Conservation (phyloP, 37 sponge, comb jelly and placozoan genomes). For the Mnemiopsis leidyi region DNA sequence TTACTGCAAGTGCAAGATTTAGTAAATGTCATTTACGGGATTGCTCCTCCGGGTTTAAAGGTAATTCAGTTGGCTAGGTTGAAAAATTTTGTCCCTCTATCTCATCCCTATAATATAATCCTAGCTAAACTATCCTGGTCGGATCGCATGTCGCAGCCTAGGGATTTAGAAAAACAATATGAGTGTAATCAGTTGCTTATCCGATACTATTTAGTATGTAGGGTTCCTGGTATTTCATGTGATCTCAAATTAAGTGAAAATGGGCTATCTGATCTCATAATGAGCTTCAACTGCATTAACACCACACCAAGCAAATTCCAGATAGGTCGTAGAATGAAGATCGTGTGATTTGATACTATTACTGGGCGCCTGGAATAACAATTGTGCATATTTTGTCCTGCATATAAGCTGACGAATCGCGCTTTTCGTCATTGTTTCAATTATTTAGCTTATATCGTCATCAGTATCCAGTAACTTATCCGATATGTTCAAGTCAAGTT, state of each 20-base stretch:
- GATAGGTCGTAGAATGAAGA: neutral
- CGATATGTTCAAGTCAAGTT: neutral
- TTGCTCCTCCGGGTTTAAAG: too few species aligned
- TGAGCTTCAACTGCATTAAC: too few species aligned
- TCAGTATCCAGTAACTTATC: neutral
- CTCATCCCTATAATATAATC: too few species aligned
- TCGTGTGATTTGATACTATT: neutral
- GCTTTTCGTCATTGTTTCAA: neutral
- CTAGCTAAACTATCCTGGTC: too few species aligned
- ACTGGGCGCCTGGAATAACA: neutral
- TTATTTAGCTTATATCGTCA: neutral
- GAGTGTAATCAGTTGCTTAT: too few species aligned
- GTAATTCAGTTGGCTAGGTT: too few species aligned
- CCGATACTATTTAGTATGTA: too few species aligned
- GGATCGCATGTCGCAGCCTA: too few species aligned
- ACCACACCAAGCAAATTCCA: neutral
- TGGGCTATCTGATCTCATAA: neutral
- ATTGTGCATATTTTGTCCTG: neutral
- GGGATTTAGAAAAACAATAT: too few species aligned
- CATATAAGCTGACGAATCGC: neutral
- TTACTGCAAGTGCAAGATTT: too few species aligned
- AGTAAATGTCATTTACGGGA: too few species aligned
- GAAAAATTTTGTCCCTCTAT: too few species aligned
- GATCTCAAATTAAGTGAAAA: neutral
- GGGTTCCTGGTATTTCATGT: neutral